Evolutionary conservation across 2,113 vertebrate species (phyloP).

Genomic region (Platanista minor): DNA sequence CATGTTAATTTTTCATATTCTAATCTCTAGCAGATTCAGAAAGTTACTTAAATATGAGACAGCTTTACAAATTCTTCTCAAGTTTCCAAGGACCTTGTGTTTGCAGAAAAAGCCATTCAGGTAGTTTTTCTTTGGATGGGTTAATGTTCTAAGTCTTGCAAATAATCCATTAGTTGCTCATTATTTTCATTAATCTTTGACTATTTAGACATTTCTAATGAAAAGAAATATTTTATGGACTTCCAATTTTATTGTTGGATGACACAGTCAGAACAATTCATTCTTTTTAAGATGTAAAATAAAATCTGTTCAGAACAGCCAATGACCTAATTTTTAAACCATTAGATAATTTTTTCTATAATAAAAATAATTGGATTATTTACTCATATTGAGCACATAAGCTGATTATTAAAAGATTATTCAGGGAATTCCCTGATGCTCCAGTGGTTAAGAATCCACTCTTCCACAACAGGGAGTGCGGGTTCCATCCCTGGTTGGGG

Average conservation of each 20-base stretch:
- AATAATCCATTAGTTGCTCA: background rate
- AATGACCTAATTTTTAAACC: background rate
- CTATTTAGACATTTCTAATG: constrained; percentile 21
- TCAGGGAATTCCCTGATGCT: no score
- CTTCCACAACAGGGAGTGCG: no score
- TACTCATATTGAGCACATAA: background rate
- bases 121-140: constrained; percentile 1
- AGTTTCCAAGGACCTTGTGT: background rate
- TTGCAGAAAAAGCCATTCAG: background rate
- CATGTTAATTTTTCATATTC: background rate
- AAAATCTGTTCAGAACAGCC: background rate
- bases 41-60: background rate
- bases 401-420: background rate
- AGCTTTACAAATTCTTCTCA: constrained; percentile 32
- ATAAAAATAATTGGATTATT: background rate
- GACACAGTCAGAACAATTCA: background rate
- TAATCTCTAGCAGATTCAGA: background rate
- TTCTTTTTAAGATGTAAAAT: constrained; percentile 14
- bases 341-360: background rate
- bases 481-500: no score
- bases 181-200: constrained; percentile 43
- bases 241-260: background rate
- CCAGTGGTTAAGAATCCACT: no score
- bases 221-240: constrained; percentile 34
- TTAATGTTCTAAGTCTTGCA: background rate